Conservation (phyloP, 1,140 invertebrate species). For the Zaprionus camerounensis region DNA sequence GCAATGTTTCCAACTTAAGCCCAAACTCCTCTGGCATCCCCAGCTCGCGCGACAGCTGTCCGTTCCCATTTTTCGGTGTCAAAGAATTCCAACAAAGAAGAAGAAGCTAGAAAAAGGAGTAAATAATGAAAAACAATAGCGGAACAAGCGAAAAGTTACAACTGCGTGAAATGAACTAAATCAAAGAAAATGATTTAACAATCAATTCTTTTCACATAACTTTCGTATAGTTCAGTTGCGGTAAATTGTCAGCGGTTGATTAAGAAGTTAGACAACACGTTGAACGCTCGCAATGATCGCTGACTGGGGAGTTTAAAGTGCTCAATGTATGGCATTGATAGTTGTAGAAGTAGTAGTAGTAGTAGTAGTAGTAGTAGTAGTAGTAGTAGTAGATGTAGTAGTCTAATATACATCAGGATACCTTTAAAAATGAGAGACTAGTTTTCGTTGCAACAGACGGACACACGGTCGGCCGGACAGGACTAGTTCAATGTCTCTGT, state of each 20-base stretch:
- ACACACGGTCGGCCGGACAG: too few relatives aligned
- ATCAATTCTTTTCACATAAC: neutral
- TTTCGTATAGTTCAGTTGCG: neutral
- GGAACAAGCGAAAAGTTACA: neutral
- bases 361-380: too few relatives aligned
- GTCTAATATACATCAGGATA: too few relatives aligned
- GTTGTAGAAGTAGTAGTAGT: too few relatives aligned
- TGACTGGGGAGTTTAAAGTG: too few relatives aligned
- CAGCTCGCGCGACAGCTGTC: neutral
- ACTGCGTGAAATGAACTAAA: neutral
- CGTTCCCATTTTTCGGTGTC: conserved; percentile 16
- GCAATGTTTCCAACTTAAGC: conserved; percentile 17
- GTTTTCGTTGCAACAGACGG: too few relatives aligned
- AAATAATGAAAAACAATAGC: conserved; percentile 9
- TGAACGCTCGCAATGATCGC: neutral
- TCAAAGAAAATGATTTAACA: neutral
- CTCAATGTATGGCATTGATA: too few relatives aligned
- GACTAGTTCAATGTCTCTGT: too few relatives aligned
- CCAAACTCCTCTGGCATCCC: neutral
- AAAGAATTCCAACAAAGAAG: neutral
- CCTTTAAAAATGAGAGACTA: too few relatives aligned
- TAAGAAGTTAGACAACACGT: neutral
- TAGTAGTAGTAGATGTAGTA: too few relatives aligned
- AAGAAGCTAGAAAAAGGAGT: conserved; percentile 3
- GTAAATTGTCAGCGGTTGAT: neutral